Base-by-base conservation (phyloP, 2,113 vertebrate species). In the Lamprotornis superbus region DNA sequence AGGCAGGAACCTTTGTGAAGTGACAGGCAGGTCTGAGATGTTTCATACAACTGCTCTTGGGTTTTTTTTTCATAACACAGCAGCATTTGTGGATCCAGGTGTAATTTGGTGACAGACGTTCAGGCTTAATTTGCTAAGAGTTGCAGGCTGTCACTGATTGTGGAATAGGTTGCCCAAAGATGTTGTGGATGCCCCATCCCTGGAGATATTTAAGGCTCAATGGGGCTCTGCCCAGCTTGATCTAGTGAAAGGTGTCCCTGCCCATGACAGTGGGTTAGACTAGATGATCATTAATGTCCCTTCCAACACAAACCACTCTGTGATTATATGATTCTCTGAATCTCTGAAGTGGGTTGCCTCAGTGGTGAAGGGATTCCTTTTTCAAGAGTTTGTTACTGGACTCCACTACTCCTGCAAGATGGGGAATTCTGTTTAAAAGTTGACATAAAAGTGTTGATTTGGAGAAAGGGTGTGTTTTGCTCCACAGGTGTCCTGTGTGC, bases 41-140 rank as follows among this genome's bases (percentile, higher is more conserved):
- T 52, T 59, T 10, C 1, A 1, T 4, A 6, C 22, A 5, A 1
- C 55, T 39, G 15, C 30, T 80, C 0, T 24, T 40, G n/a, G 6
- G 9, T 21, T 33, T 70, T 53, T 31, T 37, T 10, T 46, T 16
- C 18, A 4, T 21, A 55, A 14, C 39, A 63, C 8, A 33, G 35
- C 33, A 42, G 25, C 22, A 18, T 11, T 64, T 80, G 69, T 76
- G 37, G 57, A 28, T 65, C 42, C 39, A 28, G 3, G 25, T 16
- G 19, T 60, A 28, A 42, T 71, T 53, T 4, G 15, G 56, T 35
- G 53, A 44, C 27, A 33, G 22, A 61, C 0, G 0, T 71, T 75
- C 24, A 25, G 49, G 22, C 61, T 90, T 73, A 37, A 10, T 74
- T 82, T 80, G 10, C 21, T 55, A 61, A 9, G 77, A 3, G 1